Conservation (phyloP, 2,113 vertebrate species). For the Catharus minimus region DNA sequence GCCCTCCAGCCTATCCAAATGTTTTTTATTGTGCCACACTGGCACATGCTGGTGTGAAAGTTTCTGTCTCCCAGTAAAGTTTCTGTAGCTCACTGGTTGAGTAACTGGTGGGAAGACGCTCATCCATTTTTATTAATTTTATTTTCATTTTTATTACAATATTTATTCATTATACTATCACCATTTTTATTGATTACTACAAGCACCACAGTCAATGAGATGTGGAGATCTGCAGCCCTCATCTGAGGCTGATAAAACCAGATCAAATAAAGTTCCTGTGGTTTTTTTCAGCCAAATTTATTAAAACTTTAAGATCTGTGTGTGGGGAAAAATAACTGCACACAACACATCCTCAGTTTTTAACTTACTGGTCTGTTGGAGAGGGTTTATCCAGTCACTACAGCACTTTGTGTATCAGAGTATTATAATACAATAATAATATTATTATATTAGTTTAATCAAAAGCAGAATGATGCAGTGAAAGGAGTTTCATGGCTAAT, state of each 20-base stretch:
- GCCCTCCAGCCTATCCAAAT: neutral
- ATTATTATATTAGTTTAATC: neutral
- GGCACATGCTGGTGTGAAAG: neutral
- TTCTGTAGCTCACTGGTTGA: neutral
- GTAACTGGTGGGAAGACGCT: neutral
- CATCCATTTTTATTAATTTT: neutral
- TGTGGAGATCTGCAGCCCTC: constrained; percentile 1
- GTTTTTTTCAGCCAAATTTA: constrained; percentile 30
- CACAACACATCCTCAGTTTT: neutral
- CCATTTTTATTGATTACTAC: neutral
- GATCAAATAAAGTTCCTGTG: constrained; percentile 33
- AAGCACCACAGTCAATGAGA: neutral
- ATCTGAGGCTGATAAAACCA: constrained; percentile 10
- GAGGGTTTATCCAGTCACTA: neutral
- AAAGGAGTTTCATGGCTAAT: neutral
- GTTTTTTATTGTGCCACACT: neutral
- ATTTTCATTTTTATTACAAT: too few species aligned
- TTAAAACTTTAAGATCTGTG: neutral
- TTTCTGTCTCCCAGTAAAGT: neutral
- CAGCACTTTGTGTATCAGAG: neutral
- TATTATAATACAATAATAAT: too few species aligned
- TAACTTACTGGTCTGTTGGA: neutral
- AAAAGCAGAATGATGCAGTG: neutral
- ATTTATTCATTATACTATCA: too few species aligned
- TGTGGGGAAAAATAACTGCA: neutral